Evolutionary conservation across 2,888 invertebrate genomes (phyloP).

Genomic region (Caenorhabditis doughertyi): DNA sequence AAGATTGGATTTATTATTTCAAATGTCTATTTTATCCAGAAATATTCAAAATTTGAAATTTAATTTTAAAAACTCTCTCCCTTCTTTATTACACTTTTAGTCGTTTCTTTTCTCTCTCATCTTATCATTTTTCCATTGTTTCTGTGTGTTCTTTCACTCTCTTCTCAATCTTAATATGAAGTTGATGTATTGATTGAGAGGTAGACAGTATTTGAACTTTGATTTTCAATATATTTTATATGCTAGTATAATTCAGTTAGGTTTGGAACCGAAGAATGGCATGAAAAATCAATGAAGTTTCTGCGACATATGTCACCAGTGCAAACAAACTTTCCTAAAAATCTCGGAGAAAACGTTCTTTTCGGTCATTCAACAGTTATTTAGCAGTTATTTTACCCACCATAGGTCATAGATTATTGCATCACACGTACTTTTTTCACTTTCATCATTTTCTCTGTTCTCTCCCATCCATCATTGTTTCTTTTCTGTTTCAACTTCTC

Average conservation of each 20-base stretch:
- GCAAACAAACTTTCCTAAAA: too few relatives aligned
- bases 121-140: background rate
- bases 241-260: background rate
- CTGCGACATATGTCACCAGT: conserved; percentile 43
- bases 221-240: background rate
- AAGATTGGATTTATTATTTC: too few relatives aligned
- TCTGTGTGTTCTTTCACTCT: background rate
- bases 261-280: background rate
- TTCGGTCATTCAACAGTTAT: conserved; percentile 37
- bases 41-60: too few relatives aligned
- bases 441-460: conserved; percentile 20
- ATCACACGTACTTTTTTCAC: conserved; percentile 41
- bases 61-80: background rate
- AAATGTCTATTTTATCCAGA: too few relatives aligned
- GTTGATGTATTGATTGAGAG: conserved; percentile 9
- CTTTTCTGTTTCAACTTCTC: conserved; percentile 3
- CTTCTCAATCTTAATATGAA: background rate
- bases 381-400: background rate
- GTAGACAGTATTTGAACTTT: conserved; percentile 8
- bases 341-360: too few relatives aligned
- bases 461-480: conserved; percentile 3
- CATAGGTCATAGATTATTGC: conserved; percentile 35
- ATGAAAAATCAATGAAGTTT: conserved; percentile 26
- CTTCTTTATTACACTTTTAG: conserved; percentile 7
- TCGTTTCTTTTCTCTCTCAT: conserved; percentile 1